Percentiles rank a stretch among this genome's conserved stretches.
phyloP scores from a whole-genome alignment of 2,113 vertebrate species.

The Burhinus bistriatus region DNA sequence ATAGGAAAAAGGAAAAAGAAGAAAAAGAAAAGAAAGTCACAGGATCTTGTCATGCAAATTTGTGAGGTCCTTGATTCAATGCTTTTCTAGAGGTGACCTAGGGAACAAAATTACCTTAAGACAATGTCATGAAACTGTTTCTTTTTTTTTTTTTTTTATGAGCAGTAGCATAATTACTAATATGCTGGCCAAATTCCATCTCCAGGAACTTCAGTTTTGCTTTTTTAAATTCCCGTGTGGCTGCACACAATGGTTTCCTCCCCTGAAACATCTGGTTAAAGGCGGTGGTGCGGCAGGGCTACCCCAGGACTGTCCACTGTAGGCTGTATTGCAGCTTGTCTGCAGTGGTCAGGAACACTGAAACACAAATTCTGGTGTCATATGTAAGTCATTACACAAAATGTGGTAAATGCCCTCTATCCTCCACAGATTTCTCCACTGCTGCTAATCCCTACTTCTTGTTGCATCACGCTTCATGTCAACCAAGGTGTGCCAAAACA shows the following conservation, averaged over 20 bases:
- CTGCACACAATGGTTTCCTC: background rate
- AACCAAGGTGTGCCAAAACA: background rate
- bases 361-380: accelerated
- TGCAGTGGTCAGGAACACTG: background rate
- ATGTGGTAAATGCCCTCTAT: background rate
- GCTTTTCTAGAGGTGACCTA: background rate
- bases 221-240: background rate
- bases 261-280: background rate
- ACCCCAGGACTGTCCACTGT: background rate
- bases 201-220: background rate
- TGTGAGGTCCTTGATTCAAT: background rate
- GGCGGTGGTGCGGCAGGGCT: background rate
- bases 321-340: background rate
- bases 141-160: background rate
- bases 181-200: background rate
- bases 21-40: background rate
- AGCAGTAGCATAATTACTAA: background rate
- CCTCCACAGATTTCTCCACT: background rate
- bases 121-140: background rate
- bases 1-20: background rate
- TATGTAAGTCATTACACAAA: background rate
- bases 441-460: background rate
- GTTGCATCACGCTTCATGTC: background rate
- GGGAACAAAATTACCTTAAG: background rate
- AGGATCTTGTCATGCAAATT: background rate